Evolutionary conservation across 2,888 invertebrate genomes (phyloP).

Genomic region (Encarsia formosa): DNA sequence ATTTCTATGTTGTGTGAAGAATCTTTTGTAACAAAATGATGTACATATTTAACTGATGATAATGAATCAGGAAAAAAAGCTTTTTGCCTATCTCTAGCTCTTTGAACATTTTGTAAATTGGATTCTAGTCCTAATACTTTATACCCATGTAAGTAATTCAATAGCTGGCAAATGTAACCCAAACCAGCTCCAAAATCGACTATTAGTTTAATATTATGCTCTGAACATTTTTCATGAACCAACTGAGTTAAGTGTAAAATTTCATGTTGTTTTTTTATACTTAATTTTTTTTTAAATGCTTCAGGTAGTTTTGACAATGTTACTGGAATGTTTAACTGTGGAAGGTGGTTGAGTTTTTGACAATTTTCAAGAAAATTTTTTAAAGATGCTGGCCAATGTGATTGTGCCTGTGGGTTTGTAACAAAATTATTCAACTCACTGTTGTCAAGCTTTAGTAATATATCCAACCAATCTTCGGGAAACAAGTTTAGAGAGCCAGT

Average conservation of each 20-base stretch:
- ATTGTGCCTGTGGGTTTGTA: constrained; percentile 36
- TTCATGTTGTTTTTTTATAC: constrained; percentile 69
- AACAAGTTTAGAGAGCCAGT: constrained; percentile 57
- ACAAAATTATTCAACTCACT: constrained; percentile 54
- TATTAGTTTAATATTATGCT: constrained; percentile 54
- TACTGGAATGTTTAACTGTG: constrained; percentile 29
- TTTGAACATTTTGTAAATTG: constrained; percentile 55
- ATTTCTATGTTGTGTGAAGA: constrained; percentile 53
- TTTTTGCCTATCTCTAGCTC: constrained; percentile 58
- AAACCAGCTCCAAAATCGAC: constrained; percentile 74
- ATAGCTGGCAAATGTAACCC: constrained; percentile 70
- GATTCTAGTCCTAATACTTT: constrained; percentile 68
- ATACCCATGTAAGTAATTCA: constrained; percentile 58
- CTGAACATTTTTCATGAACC: constrained; percentile 54
- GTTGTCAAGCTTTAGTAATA: constrained; percentile 49
- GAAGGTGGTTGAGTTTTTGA: constrained; percentile 41
- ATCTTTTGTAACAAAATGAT: constrained; percentile 56
- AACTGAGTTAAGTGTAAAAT: constrained; percentile 60
- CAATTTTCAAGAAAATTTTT: constrained; percentile 46
- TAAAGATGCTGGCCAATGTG: constrained; percentile 49
- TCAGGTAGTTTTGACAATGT: constrained; percentile 36
- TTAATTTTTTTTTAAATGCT: constrained; percentile 49
- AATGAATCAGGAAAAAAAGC: constrained; percentile 56
- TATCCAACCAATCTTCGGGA: constrained; percentile 54
- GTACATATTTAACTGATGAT: constrained; percentile 57